Percentiles rank a stretch among this genome's conserved stretches.
phyloP scores from a whole-genome alignment of 2,797 vertebrate genomes.

The Xiphophorus birchmanni region DNA sequence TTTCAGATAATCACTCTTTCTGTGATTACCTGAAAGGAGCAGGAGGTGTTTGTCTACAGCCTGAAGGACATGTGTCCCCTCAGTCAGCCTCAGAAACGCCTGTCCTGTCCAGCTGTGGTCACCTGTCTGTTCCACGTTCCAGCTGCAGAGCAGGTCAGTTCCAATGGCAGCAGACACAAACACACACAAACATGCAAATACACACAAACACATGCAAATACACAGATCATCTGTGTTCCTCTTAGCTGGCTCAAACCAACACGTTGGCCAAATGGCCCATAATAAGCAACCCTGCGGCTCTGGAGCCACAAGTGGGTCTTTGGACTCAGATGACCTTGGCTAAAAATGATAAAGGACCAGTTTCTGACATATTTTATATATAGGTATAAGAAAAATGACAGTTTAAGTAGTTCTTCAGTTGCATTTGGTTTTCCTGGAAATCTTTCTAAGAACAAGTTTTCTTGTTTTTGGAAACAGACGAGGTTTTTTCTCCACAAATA shows the following conservation, averaged over 20 bases:
- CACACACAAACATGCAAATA: neutral
- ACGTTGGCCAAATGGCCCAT: neutral
- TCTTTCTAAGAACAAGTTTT: no score
- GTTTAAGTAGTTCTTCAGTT: neutral
- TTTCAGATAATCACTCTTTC: neutral
- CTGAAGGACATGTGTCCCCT: conserved; percentile 98
- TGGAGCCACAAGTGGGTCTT: neutral
- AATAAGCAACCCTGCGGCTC: neutral
- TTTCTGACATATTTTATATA: neutral
- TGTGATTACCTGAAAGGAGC: conserved; percentile 82
- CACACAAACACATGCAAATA: neutral
- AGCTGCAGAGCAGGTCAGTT: conserved; percentile 85
- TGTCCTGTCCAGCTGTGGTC: conserved; percentile 90
- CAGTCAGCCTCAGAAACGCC: conserved; percentile 85
- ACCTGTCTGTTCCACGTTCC: conserved; percentile 90
- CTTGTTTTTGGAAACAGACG: no score
- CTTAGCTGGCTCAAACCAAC: neutral
- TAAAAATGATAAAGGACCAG: neutral
- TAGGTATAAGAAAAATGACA: neutral
- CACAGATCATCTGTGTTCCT: neutral
- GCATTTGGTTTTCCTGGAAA: no score
- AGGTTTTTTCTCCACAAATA: no score
- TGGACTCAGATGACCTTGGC: neutral
- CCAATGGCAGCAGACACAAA: neutral
- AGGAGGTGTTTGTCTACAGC: conserved; percentile 92